phyloP scores from a whole-genome alignment of 2,888 invertebrate species.

The Caenorhabditis angaria region DNA sequence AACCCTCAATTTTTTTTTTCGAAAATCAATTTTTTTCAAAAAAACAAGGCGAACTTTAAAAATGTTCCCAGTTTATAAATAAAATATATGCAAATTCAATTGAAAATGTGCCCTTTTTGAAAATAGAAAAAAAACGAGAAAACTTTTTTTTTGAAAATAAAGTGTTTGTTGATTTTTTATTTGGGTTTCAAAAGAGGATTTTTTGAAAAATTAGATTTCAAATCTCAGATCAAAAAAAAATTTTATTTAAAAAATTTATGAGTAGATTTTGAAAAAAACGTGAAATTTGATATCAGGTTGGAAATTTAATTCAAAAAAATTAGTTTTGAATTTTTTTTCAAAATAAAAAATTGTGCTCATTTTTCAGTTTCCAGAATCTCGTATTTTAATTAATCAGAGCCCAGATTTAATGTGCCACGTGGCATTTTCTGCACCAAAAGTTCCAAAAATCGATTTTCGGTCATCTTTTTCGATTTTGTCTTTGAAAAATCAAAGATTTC shows the following conservation, averaged over 20 bases:
- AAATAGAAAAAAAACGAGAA: not conserved
- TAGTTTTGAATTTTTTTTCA: too few species aligned
- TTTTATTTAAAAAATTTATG: not conserved
- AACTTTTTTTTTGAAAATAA: not conserved
- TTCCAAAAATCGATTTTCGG: not conserved
- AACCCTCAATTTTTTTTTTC: not conserved
- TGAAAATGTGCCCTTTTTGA: not conserved
- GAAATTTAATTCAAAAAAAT: too few species aligned
- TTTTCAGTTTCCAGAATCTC: too few species aligned
- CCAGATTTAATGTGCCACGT: not conserved
- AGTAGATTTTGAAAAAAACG: not conserved
- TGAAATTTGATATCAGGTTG: too few species aligned
- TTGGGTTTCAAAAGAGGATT: not conserved
- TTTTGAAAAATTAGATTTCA: not conserved
- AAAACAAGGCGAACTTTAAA: too few species aligned
- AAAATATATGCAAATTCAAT: too few species aligned
- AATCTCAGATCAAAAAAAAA: not conserved
- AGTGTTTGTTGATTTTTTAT: not conserved
- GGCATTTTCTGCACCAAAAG: too few species aligned
- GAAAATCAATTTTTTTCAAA: too few species aligned
- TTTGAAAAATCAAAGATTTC: not conserved
- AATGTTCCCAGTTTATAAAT: too few species aligned
- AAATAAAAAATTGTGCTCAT: too few species aligned
- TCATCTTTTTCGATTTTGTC: not conserved
- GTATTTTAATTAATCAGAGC: not conserved